Evolutionary conservation across 2,888 invertebrate genomes (phyloP).

Genomic region (Epicampocera succincta): DNA sequence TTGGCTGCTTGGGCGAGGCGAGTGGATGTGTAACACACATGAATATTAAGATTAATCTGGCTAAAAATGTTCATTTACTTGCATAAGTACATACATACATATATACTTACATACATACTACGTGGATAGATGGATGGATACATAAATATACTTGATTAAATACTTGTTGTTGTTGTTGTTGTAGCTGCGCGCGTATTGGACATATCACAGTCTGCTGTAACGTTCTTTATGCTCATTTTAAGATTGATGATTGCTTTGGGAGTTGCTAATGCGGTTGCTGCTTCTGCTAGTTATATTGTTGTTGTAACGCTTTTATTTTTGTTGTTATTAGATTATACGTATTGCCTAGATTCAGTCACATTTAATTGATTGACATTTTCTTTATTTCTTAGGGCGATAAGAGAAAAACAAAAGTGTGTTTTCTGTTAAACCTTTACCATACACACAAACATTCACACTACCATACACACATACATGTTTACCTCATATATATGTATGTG

Average conservation of each 20-base stretch:
- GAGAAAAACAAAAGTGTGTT: conserved; percentile 63
- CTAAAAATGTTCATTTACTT: conserved; percentile 40
- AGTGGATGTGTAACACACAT: conserved; percentile 35
- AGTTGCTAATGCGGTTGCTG: conserved; percentile 63
- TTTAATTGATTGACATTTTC: conserved; percentile 69
- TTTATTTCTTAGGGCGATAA: conserved; percentile 57
- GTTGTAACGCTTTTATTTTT: conserved; percentile 16
- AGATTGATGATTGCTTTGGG: conserved; percentile 70
- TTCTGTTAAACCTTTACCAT: conserved; percentile 5
- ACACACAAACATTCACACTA: too few relatives aligned
- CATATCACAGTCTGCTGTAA: conserved; percentile 35
- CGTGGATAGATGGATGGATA: conserved; percentile 42
- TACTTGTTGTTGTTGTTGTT: conserved; percentile 42
- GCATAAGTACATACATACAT: not conserved
- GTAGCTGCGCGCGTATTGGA: conserved; percentile 44
- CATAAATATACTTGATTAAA: conserved; percentile 66
- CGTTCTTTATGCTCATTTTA: conserved; percentile 60
- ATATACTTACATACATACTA: too few relatives aligned
- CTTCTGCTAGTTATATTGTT: conserved; percentile 35
- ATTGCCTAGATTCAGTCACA: conserved; percentile 64
- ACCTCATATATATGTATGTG: not conserved
- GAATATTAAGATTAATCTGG: conserved; percentile 31
- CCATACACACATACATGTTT: too few relatives aligned
- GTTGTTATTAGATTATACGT: conserved; percentile 39
- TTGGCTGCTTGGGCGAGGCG: conserved; percentile 48